Evolutionary conservation across 2,113 vertebrate genomes (phyloP), one percentile per base, ranked within the genome.

Genomic region (Glareola pratincola): DNA sequence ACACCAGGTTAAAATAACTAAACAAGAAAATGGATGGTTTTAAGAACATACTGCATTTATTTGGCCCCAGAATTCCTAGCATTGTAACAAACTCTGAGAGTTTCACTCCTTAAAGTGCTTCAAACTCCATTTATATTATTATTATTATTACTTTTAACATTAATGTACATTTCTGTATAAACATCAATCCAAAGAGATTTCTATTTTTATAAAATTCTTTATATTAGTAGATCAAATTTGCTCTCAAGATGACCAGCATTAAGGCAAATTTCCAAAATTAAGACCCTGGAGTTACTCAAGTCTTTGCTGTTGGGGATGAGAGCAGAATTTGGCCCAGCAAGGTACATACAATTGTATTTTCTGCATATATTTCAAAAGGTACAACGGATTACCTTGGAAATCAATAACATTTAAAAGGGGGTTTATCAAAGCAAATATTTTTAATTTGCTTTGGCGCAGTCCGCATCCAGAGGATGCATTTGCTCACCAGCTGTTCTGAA

Each of bases 81-180:
- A 60, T 79, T 94, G 91, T 94, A 86, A 97, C 75, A 87, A 85
- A 95, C 77, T 57, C 81, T 78, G 85, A 91, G 76, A 94, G 66
- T 96, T 97, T 94, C 84, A 90, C 88, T 96, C 96, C 94, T 97
- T 97, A 96, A 97, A 98, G 97, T 98, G 97, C 95, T 98, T 97
- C 78, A 96, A 96, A 97, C 72, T 93, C 93, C 81, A 96, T 95
- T 98, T 98, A 97, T 93, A 96, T 96, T 96, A 95, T 96, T 96
- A 95, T 96, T 96, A 75, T 92, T 97, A 96, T 92, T 80, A 77
- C 85, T 95, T 97, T 93, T 90, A 96, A 90, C 88, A 89, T 90
- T 96, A 94, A 92, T 75, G 67, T 91, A 93, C 88, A 94, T 73
- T 96, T 91, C 74, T 94, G 72, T 75, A 81, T 97, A 88, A 96